These are phyloP conservation scores for Pterocles burchelli DNA, from an alignment of 2,113 vertebrate genomes.

Conservation along the genomic window DNA sequence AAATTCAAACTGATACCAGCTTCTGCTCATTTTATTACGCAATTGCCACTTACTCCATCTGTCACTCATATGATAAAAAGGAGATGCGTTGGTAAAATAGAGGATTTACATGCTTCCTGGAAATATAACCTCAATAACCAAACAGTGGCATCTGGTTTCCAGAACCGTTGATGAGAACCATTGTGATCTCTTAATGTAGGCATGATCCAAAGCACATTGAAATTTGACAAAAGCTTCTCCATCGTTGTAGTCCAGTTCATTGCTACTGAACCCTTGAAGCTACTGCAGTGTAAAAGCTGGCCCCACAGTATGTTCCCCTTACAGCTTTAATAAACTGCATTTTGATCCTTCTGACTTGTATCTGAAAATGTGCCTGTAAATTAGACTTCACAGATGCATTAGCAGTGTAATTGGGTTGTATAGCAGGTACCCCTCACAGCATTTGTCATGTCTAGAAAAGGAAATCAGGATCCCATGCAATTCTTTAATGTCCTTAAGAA, in stretches of 20 bases:
- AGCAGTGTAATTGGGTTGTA: neutral
- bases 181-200: neutral
- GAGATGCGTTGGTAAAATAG: conserved; percentile 37
- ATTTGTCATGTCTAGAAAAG: neutral
- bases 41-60: conserved; percentile 20
- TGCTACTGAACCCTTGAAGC: neutral
- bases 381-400: neutral
- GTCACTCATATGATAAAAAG: neutral
- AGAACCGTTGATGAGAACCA: neutral
- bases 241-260: neutral
- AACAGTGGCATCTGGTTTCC: neutral
- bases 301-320: neutral
- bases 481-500: neutral
- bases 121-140: conserved; percentile 42
- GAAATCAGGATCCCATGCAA: neutral
- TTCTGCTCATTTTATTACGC: conserved; percentile 37
- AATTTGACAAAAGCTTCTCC: neutral
- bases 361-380: neutral
- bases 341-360: neutral
- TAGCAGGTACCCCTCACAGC: neutral
- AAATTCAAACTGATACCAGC: conserved; percentile 25
- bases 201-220: neutral
- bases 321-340: neutral
- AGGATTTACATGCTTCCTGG: conserved; percentile 31
- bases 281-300: neutral